A percentile compares a stretch with the other conserved stretches of the same genome.
Conservation (phyloP, 2,113 vertebrate species). For the Neolamprologus cancellatus region DNA sequence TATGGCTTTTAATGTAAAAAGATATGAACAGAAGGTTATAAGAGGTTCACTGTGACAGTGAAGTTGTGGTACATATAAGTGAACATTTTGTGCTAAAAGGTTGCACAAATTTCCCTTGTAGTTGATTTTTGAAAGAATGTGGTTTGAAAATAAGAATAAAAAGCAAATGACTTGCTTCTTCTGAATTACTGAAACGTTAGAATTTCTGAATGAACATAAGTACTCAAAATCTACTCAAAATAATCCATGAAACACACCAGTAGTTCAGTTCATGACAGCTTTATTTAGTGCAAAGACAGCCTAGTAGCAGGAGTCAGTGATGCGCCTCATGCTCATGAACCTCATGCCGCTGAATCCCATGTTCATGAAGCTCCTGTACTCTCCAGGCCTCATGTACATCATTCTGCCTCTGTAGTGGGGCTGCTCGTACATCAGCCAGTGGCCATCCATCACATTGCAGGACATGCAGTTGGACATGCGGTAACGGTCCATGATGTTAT, state of each 20-base stretch:
- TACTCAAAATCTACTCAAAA: neutral
- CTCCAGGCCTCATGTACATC: conserved; percentile 62
- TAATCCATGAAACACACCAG: neutral
- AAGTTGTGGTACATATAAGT: neutral
- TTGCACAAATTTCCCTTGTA: neutral
- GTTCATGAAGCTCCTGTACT: conserved; percentile 64
- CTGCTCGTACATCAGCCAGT: conserved; percentile 74
- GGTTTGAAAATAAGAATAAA: neutral
- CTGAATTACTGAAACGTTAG: neutral
- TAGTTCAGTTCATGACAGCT: conserved; percentile 28
- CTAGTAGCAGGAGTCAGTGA: conserved; percentile 62
- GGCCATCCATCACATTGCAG: conserved; percentile 73
- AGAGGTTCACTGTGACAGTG: neutral
- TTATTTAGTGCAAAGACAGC: conserved; percentile 46
- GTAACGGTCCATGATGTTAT: conserved; percentile 63
- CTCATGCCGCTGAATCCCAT: conserved; percentile 38
- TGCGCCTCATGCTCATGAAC: conserved; percentile 65
- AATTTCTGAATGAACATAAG: rapidly evolving
- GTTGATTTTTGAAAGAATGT: neutral
- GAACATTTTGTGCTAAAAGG: neutral
- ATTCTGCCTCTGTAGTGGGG: conserved; percentile 64
- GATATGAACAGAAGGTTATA: neutral
- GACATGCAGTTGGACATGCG: conserved; percentile 70
- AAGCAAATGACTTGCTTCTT: neutral
- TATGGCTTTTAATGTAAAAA: neutral